Evolutionary conservation across 1,140 invertebrate genomes (phyloP).

Genomic region (Bombus picipes): DNA sequence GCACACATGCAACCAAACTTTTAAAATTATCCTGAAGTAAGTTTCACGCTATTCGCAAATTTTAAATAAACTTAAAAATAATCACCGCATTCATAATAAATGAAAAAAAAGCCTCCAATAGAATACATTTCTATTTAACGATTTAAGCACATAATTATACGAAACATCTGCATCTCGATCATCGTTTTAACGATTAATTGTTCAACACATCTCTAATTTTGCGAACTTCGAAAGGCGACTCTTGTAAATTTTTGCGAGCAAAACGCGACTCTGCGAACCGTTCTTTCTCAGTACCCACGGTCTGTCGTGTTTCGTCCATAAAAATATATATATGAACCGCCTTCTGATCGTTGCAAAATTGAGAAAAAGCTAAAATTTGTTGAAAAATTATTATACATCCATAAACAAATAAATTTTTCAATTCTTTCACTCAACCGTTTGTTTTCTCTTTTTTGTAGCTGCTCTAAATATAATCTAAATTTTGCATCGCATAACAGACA

Average conservation of each 20-base stretch:
- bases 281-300: no score
- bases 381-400: neutral
- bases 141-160: slow-evolving; percentile 15
- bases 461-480: slow-evolving; percentile 47
- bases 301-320: no score
- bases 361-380: no score
- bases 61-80: slow-evolving; percentile 31
- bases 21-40: slow-evolving; percentile 19
- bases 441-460: slow-evolving; percentile 1
- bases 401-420: slow-evolving; percentile 11
- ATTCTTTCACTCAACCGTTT: neutral
- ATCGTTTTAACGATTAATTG: neutral
- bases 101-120: neutral
- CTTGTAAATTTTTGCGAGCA: no score
- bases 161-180: neutral
- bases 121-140: slow-evolving; percentile 11
- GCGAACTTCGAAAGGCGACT: no score
- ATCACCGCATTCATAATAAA: neutral
- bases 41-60: neutral
- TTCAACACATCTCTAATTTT: no score
- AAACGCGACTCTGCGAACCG: no score
- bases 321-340: no score
- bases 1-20: neutral
- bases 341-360: no score
- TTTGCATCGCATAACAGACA: slow-evolving; percentile 51